Evolutionary conservation across 1,140 invertebrate species (phyloP).

Genomic region (Orchestia grillus): DNA sequence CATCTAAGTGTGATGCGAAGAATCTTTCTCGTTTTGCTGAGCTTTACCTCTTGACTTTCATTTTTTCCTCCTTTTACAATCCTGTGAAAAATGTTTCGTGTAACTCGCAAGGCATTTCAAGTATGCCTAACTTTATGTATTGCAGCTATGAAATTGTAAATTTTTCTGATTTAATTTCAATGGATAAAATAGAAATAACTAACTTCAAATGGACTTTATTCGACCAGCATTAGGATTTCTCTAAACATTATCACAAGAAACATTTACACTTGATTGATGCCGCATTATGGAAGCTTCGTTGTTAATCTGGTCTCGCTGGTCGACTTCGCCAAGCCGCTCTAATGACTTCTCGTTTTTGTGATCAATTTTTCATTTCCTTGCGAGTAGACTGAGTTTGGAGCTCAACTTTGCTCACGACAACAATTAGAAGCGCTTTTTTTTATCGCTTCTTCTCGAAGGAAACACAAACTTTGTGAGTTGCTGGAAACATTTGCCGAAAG

Average conservation of each 20-base stretch:
- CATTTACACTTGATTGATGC: background rate
- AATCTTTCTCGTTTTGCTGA: too few species aligned
- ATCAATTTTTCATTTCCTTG: constrained; percentile 37
- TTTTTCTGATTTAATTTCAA: too few species aligned
- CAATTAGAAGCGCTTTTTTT: constrained; percentile 34
- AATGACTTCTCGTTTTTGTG: constrained; percentile 45
- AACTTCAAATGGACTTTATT: too few species aligned
- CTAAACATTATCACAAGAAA: background rate
- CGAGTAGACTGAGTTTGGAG: constrained; percentile 25
- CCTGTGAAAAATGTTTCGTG: too few species aligned
- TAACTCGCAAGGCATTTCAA: too few species aligned
- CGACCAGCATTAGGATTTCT: background rate
- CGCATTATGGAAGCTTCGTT: background rate
- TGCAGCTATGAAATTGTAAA: too few species aligned
- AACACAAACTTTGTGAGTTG: constrained; percentile 36
- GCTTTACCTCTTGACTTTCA: too few species aligned
- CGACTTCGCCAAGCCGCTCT: background rate
- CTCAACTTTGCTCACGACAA: constrained; percentile 45
- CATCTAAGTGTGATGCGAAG: too few species aligned
- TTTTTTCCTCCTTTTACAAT: too few species aligned
- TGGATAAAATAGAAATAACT: too few species aligned
- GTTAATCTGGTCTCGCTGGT: background rate
- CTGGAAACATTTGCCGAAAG: constrained; percentile 43
- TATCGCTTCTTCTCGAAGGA: constrained; percentile 20
- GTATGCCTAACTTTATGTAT: too few species aligned